Evolutionary conservation across 2,113 vertebrate species (phyloP).

Genomic region (Pituophis catenifer): DNA sequence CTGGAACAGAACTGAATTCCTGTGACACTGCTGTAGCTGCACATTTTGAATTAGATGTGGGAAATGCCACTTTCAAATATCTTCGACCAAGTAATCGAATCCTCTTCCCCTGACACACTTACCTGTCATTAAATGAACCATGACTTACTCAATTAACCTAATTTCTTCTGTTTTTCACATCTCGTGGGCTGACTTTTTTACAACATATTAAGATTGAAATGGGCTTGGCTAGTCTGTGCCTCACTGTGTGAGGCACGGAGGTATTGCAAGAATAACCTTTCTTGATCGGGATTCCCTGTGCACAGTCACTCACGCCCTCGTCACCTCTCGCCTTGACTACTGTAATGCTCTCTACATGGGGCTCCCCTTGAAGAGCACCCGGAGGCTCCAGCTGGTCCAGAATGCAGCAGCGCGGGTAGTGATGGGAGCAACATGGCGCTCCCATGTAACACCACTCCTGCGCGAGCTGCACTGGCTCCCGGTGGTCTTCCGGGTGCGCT

Average conservation of each 20-base stretch:
- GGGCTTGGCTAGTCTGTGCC: background rate
- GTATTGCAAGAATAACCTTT: background rate
- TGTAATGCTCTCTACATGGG: no score
- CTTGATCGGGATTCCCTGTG: no score
- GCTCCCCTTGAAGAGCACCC: no score
- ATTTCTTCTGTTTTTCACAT: background rate
- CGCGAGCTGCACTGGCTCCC: no score
- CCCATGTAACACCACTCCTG: no score
- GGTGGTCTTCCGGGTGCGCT: no score
- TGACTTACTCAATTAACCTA: background rate
- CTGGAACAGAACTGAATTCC: background rate
- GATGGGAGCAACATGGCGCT: no score
- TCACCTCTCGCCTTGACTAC: no score
- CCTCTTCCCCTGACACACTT: background rate
- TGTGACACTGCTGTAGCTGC: background rate
- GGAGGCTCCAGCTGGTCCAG: no score
- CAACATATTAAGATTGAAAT: background rate
- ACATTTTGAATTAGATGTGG: background rate
- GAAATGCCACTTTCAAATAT: background rate
- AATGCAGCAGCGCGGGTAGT: no score
- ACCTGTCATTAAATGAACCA: background rate
- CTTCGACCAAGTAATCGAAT: background rate
- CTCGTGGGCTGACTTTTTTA: background rate
- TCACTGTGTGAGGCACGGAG: background rate
- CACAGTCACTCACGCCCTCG: no score